Evolutionary conservation across 2,113 vertebrate species (phyloP).

Genomic region (Platycercus adscitus): DNA sequence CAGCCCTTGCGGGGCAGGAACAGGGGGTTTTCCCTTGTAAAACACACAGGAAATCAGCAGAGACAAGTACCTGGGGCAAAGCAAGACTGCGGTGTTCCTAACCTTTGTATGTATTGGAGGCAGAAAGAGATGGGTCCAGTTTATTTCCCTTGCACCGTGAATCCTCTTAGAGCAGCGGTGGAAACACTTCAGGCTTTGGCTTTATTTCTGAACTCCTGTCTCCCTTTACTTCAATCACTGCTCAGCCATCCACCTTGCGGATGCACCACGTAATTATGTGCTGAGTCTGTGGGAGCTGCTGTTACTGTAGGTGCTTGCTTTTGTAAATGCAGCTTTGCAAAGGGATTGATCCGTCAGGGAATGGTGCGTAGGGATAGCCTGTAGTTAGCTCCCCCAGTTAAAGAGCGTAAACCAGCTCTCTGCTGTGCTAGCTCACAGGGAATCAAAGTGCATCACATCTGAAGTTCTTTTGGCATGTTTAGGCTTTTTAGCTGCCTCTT

Average conservation of each 20-base stretch:
- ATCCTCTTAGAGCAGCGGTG: neutral
- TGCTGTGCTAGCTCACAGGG: neutral
- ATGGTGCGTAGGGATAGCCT: rapidly evolving
- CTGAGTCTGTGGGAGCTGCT: neutral
- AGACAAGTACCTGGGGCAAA: neutral
- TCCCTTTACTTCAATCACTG: rapidly evolving
- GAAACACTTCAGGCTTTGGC: neutral
- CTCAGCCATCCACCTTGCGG: too few relatives aligned
- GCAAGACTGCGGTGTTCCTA: neutral
- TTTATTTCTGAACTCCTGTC: neutral
- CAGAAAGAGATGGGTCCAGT: neutral
- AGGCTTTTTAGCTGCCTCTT: neutral
- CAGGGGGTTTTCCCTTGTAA: neutral
- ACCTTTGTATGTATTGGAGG: too few relatives aligned
- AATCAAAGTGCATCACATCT: rapidly evolving
- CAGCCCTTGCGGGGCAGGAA: neutral
- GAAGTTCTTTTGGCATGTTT: neutral
- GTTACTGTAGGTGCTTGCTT: neutral
- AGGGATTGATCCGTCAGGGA: neutral
- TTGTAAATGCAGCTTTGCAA: neutral
- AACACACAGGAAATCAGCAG: neutral
- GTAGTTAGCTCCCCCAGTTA: neutral
- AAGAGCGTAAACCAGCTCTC: neutral
- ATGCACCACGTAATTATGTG: rapidly evolving
- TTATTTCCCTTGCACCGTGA: neutral